Percentiles rank a stretch among this genome's conserved stretches.
phyloP scores from a whole-genome alignment of 2,113 vertebrate species.

The Aramus guarauna region DNA sequence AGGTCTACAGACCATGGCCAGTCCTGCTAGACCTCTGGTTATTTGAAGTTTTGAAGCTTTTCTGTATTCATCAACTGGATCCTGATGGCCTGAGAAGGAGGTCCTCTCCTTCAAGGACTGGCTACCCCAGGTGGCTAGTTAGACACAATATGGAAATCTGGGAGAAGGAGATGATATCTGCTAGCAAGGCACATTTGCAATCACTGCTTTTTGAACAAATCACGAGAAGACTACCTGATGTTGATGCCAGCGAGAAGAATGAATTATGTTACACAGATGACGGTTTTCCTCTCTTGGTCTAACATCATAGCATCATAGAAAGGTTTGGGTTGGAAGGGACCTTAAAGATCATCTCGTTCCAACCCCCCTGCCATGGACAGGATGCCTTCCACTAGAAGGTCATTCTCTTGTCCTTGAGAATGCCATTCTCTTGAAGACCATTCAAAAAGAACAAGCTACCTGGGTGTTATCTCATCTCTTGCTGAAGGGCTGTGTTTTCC shows the following conservation, averaged over 20 bases:
- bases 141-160: not conserved
- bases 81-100: not conserved
- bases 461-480: not conserved
- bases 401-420: not conserved
- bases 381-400: too few species aligned
- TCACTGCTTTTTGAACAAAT: fast-evolving
- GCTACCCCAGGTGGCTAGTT: not conserved
- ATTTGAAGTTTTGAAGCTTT: not conserved
- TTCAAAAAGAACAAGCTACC: not conserved
- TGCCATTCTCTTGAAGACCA: not conserved
- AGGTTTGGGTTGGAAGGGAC: too few species aligned
- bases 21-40: not conserved
- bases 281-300: not conserved
- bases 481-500: not conserved
- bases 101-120: not conserved
- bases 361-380: too few species aligned
- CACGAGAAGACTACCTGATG: not conserved
- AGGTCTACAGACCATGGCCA: not conserved
- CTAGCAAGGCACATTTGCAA: not conserved
- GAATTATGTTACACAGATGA: not conserved
- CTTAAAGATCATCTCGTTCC: too few species aligned
- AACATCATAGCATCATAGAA: not conserved
- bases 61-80: not conserved
- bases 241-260: not conserved
- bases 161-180: not conserved